A percentile compares a stretch with the other conserved stretches of the same genome.
Evolutionary conservation across 2,888 invertebrate species (phyloP).

Genomic region (Phania funesta): DNA sequence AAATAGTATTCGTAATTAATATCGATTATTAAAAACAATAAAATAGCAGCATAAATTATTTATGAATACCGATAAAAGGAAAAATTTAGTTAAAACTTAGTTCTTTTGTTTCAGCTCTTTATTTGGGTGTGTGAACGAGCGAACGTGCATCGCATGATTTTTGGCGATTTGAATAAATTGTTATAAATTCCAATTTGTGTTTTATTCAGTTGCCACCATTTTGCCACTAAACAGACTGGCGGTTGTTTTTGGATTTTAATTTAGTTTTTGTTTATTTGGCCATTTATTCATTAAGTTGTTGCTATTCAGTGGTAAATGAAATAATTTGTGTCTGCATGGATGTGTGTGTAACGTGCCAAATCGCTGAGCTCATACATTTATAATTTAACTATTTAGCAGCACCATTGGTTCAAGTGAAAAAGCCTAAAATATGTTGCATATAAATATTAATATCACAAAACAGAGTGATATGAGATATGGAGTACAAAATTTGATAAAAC

Average conservation of each 20-base stretch:
- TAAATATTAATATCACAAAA: not conserved
- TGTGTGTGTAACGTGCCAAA: not conserved
- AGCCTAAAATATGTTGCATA: not conserved
- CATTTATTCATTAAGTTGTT: slow-evolving; percentile 31
- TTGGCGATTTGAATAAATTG: slow-evolving; percentile 55
- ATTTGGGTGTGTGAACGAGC: not conserved
- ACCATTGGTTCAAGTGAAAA: not conserved
- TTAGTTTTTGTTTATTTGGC: not conserved
- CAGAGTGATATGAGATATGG: not conserved
- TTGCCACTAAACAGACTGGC: not conserved
- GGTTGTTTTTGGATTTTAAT: not conserved
- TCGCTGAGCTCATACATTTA: not conserved
- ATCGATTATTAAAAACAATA: not conserved
- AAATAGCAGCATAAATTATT: not conserved
- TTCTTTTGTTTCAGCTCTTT: not conserved
- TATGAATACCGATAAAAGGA: not conserved
- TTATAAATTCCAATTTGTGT: slow-evolving; percentile 43
- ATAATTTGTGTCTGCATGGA: slow-evolving; percentile 5
- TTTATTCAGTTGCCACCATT: slow-evolving; percentile 14
- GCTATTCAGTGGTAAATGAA: slow-evolving; percentile 10
- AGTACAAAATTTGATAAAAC: not conserved
- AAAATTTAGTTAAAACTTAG: not conserved
- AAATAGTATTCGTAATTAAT: not conserved
- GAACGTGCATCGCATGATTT: slow-evolving; percentile 44
- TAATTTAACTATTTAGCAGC: not conserved